These are phyloP conservation scores for Capitulum mitella DNA, from an alignment of 2,888 invertebrate species.

Conservation along the genomic window DNA sequence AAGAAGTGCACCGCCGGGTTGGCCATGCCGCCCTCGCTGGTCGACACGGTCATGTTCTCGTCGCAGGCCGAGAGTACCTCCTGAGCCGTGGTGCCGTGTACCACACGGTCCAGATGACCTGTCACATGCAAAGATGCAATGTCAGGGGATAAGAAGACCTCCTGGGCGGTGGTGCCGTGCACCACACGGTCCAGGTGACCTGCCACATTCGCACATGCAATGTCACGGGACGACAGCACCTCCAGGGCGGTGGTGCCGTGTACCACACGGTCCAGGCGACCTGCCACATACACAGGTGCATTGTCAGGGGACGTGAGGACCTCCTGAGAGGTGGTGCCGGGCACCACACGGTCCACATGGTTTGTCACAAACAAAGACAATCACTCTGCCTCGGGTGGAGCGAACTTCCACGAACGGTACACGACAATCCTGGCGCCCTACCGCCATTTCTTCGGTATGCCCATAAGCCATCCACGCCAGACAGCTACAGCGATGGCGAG, in stretches of 20 bases:
- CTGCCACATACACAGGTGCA: constrained; percentile 48
- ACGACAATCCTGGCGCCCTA: no score
- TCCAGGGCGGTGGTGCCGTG: constrained; percentile 95
- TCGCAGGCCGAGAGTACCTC: constrained; percentile 94
- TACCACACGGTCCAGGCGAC: constrained; percentile 88
- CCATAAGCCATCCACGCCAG: no score
- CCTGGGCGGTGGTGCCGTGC: constrained; percentile 91
- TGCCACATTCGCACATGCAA: no score
- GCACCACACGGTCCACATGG: constrained; percentile 88
- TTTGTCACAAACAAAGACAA: constrained; percentile 54
- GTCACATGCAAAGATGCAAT: no score
- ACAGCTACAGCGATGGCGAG: no score
- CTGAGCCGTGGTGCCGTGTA: constrained; percentile 91
- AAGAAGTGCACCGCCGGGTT: constrained; percentile 95
- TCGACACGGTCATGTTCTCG: constrained; percentile 61
- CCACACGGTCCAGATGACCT: constrained; percentile 89
- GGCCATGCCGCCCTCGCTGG: constrained; percentile 53
- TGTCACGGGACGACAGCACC: constrained; percentile 88
- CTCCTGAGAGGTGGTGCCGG: constrained; percentile 92
- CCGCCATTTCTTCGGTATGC: no score
- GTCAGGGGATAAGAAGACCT: constrained; percentile 90
- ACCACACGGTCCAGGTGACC: constrained; percentile 92
- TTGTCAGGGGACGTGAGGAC: constrained; percentile 90
- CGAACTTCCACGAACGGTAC: no score
- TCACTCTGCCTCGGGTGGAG: no score